Base-by-base conservation (phyloP, 2,113 vertebrate genomes). In the Salvelinus namaycush region DNA sequence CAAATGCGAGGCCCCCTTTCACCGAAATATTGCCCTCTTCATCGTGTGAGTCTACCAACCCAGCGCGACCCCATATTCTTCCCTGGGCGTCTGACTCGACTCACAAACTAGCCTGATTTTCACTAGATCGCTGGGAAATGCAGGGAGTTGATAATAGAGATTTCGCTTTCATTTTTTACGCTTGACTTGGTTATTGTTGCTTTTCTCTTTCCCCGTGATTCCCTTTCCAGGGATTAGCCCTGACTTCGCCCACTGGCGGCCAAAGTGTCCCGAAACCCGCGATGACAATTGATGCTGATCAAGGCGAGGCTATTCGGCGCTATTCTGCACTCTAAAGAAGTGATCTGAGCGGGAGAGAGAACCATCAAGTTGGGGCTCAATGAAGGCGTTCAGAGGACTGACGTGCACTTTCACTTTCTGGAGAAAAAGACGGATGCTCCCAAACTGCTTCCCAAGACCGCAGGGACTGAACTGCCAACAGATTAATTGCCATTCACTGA, bases 131-230 rank as follows among this genome's bases (percentile, higher is more conserved):
- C 98, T 98, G 98, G 97, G 97, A 99, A 99, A 97, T 92, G 97
- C 95, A 87, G 93, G 93, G 93, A 91, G 92, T 96, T 54, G 95
- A 98, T 98, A 99, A 99, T 99, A 99, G 98, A 99, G 98, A 98
- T 98, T 99, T 99, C 97, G 95, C 97, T 98, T 99, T 97, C 96
- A 99, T 99, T 98, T 99, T 98, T 97, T 97, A 99, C 97, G 98
- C 96, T 97, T 98, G 97, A 98, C 97, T 99, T 98, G 95, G 96
- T 98, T 98, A 98, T 99, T 99, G 97, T 99, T 98, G 95, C 97
- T 93, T 97, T 96, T 97, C 96, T 97, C 96, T 96, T 95, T 96
- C 96, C 95, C 96, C 95, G 95, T 96, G 96, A 98, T 97, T 98
- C 95, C 94, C 91, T 34, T 94, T 95, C 93, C 93, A 92, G 96